These are phyloP conservation scores for Drosophila heteroneura DNA, from an alignment of 2,888 invertebrate genomes.

Conservation along the genomic window DNA sequence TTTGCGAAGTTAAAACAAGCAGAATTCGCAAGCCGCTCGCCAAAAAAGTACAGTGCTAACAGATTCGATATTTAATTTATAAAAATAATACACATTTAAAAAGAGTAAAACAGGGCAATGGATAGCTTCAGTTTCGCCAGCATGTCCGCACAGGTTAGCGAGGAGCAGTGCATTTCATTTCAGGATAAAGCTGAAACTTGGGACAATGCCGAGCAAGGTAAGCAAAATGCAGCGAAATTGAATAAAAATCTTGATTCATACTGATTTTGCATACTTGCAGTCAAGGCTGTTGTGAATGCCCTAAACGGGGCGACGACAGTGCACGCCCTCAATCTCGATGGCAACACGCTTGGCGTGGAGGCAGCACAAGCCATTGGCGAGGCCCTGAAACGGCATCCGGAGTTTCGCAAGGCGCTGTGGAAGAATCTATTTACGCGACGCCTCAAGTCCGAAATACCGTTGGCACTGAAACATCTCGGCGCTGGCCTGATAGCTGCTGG, in stretches of 20 bases:
- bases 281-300: slow-evolving; percentile 90
- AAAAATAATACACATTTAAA: background rate
- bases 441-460: slow-evolving; percentile 97
- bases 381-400: slow-evolving; percentile 91
- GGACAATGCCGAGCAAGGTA: slow-evolving; percentile 92
- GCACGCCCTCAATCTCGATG: slow-evolving; percentile 92
- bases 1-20: slow-evolving; percentile 61
- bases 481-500: slow-evolving; percentile 92
- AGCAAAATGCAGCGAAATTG: slow-evolving; percentile 39
- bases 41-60: slow-evolving; percentile 55
- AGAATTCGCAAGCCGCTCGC: slow-evolving; percentile 25
- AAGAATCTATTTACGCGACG: slow-evolving; percentile 99
- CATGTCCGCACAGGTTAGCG: slow-evolving; percentile 58
- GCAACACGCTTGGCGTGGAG: slow-evolving; percentile 96
- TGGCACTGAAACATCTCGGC: slow-evolving; percentile 92
- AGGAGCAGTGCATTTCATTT: slow-evolving; percentile 90
- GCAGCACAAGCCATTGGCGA: slow-evolving; percentile 94
- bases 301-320: slow-evolving; percentile 90
- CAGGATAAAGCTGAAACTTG: slow-evolving; percentile 92
- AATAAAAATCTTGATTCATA: background rate
- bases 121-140: slow-evolving; percentile 69
- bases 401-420: slow-evolving; percentile 94
- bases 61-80: background rate
- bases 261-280: slow-evolving; percentile 84
- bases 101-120: slow-evolving; percentile 35